Evolutionary conservation across 2,888 invertebrate genomes (phyloP).

Genomic region (Tachina fera): DNA sequence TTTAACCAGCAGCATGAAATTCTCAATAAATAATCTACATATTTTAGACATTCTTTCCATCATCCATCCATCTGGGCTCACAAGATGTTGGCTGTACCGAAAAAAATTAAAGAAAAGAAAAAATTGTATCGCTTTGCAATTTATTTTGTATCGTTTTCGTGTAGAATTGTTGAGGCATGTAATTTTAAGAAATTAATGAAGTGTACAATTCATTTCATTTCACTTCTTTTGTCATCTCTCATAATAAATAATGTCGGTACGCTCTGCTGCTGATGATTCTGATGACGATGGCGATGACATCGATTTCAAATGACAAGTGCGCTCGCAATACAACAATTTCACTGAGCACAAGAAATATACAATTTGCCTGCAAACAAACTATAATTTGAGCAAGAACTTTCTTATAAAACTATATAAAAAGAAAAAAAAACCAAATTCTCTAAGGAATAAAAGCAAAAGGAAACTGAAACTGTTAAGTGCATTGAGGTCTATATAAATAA

Average conservation of each 20-base stretch:
- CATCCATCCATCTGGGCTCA: conserved; percentile 3
- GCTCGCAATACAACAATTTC: conserved; percentile 31
- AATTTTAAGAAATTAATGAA: conserved; percentile 66
- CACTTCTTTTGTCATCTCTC: conserved; percentile 39
- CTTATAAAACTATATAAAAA: background rate
- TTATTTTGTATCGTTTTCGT: conserved; percentile 34
- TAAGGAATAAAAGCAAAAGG: background rate
- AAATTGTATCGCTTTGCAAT: conserved; percentile 9
- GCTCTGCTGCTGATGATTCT: conserved; percentile 42
- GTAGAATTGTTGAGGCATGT: conserved; percentile 61
- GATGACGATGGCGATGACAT: conserved; percentile 52
- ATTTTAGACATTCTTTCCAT: conserved; percentile 26
- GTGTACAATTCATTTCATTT: conserved; percentile 40
- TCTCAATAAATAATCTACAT: conserved; percentile 41
- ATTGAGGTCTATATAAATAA: conserved; percentile 58
- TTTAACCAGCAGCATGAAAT: conserved; percentile 27
- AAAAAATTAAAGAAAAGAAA: background rate
- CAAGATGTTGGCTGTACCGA: conserved; percentile 1
- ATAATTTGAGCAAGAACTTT: background rate
- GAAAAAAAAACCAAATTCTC: background rate
- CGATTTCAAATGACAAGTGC: conserved; percentile 59
- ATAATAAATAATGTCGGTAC: conserved; percentile 43
- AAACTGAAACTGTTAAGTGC: conserved; percentile 34
- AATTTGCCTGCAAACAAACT: conserved; percentile 14
- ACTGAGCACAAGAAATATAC: conserved; percentile 42